Percentiles rank a stretch among this genome's conserved stretches.
These are phyloP conservation scores for Calameuta filiformis DNA, from an alignment of 2,888 invertebrate genomes.

Conservation along the genomic window DNA sequence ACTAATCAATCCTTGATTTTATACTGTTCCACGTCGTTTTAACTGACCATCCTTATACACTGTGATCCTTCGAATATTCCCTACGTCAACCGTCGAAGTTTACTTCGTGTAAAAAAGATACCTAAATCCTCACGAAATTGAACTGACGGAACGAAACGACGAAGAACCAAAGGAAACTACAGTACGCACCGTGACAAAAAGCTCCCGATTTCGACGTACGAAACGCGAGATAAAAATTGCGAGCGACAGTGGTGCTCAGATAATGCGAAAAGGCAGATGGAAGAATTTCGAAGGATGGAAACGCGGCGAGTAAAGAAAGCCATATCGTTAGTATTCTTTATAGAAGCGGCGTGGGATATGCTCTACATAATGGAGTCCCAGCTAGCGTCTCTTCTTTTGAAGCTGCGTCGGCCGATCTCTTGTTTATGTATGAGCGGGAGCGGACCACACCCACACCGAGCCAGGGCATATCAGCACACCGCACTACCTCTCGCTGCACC, in stretches of 20 bases:
- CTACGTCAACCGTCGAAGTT: too few relatives aligned
- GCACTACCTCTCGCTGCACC: conserved; percentile 13
- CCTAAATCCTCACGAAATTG: too few relatives aligned
- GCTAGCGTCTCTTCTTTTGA: conserved; percentile 64
- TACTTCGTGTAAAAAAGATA: too few relatives aligned
- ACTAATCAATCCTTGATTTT: too few relatives aligned
- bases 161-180: background rate
- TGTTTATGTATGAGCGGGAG: conserved; percentile 65
- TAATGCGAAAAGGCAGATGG: conserved; percentile 15
- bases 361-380: conserved; percentile 66
- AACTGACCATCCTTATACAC: too few relatives aligned
- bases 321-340: conserved; percentile 65
- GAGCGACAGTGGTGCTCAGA: conserved; percentile 5
- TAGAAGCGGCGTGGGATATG: conserved; percentile 63
- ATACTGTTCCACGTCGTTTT: too few relatives aligned
- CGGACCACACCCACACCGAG: conserved; percentile 55
- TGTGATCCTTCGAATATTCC: too few relatives aligned
- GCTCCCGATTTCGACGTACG: background rate
- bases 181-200: background rate
- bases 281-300: conserved; percentile 27
- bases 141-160: too few relatives aligned
- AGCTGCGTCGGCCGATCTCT: conserved; percentile 62
- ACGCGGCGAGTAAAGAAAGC: conserved; percentile 1
- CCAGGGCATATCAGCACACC: background rate
- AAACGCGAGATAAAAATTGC: conserved; percentile 10